Evolutionary conservation across 2,797 vertebrate genomes (phyloP).

Genomic region (Brachyrhaphis roseni): DNA sequence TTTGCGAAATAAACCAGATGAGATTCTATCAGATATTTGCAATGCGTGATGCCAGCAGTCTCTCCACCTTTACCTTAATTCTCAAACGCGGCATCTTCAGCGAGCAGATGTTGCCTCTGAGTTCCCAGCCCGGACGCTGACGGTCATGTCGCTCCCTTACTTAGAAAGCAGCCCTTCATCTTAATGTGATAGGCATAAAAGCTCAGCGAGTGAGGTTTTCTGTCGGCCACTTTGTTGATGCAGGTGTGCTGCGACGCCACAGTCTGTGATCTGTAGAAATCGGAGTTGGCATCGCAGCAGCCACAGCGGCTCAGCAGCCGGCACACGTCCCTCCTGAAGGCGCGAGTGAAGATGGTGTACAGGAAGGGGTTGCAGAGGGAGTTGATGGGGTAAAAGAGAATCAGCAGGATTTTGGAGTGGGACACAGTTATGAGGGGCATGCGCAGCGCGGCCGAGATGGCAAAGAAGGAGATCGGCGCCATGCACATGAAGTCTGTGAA

Average conservation of each 20-base stretch:
- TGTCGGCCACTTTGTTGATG: slow-evolving; percentile 43
- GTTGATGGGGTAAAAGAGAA: slow-evolving; percentile 94
- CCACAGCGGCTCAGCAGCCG: slow-evolving; percentile 85
- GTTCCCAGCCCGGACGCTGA: neutral
- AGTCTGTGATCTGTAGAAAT: slow-evolving; percentile 83
- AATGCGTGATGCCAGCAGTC: slow-evolving; percentile 7
- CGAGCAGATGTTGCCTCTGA: slow-evolving; percentile 13
- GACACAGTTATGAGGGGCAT: slow-evolving; percentile 93
- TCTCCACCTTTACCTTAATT: slow-evolving; percentile 22
- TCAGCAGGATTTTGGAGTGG: slow-evolving; percentile 92
- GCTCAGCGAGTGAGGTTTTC: slow-evolving; percentile 53
- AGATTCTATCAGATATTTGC: slow-evolving; percentile 13
- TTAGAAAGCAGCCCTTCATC: slow-evolving; percentile 75
- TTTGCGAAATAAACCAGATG: slow-evolving; percentile 22
- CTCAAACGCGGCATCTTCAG: slow-evolving; percentile 26
- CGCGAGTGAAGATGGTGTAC: slow-evolving; percentile 92
- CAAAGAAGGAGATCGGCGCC: slow-evolving; percentile 95
- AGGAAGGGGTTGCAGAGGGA: slow-evolving; percentile 94
- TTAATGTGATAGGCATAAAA: slow-evolving; percentile 77
- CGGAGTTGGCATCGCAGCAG: slow-evolving; percentile 77
- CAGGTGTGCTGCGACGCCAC: slow-evolving; percentile 75
- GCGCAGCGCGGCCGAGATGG: slow-evolving; percentile 91
- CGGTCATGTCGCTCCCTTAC: slow-evolving; percentile 72
- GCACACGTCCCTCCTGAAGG: slow-evolving; percentile 88
- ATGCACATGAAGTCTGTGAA: slow-evolving; percentile 95